Conservation (phyloP, 2,113 vertebrate genomes). For the Prolemur simus region DNA sequence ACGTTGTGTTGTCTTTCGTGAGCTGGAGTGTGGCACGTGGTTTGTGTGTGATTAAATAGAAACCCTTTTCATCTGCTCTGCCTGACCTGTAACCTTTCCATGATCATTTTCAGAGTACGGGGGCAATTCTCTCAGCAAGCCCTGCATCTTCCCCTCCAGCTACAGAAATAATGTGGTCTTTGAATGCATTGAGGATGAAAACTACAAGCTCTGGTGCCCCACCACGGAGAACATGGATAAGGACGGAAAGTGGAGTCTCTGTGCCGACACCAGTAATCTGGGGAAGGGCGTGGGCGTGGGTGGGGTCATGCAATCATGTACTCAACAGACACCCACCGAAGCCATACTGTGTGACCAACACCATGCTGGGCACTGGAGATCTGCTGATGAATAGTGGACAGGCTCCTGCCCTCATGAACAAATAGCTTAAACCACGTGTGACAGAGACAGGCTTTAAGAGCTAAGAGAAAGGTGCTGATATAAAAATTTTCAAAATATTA, state of each 20-base stretch:
- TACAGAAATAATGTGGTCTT: not conserved
- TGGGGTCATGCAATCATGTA: too few species aligned
- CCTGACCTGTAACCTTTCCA: not conserved
- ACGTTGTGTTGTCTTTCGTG: rapidly evolving
- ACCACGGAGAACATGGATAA: slow-evolving; percentile 56
- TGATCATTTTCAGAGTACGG: slow-evolving; percentile 46
- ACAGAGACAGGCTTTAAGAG: not conserved
- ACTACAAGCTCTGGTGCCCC: slow-evolving; percentile 34
- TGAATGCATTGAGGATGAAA: not conserved
- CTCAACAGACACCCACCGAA: not conserved
- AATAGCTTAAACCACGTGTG: not conserved
- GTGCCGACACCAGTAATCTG: slow-evolving; percentile 30
- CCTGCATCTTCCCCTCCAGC: slow-evolving; percentile 55
- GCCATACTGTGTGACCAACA: not conserved
- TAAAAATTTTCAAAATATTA: not conserved
- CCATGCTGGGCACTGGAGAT: not conserved
- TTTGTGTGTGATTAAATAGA: too few species aligned
- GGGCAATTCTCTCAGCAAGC: slow-evolving; percentile 51
- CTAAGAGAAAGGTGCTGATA: not conserved
- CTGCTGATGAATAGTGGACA: not conserved
- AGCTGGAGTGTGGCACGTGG: not conserved
- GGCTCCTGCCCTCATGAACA: too few species aligned
- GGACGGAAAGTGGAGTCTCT: slow-evolving; percentile 41
- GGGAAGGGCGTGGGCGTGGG: not conserved
- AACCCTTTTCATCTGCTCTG: not conserved